A percentile compares a stretch with the other conserved stretches of the same genome.
phyloP scores from a whole-genome alignment of 2,113 vertebrate genomes.

The Falcunculus frontatus region DNA sequence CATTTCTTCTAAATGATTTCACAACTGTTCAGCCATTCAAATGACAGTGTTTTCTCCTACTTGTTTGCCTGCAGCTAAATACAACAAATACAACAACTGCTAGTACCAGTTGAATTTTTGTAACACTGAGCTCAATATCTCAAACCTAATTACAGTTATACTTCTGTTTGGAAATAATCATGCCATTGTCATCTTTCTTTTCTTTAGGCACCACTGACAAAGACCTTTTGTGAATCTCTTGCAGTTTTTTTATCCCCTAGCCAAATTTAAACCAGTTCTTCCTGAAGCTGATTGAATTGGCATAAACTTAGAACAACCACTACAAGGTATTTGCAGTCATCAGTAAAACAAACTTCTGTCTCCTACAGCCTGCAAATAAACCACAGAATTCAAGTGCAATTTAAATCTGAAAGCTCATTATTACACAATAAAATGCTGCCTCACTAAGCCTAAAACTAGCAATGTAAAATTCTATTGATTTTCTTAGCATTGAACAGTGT shows the following conservation, averaged over 20 bases:
- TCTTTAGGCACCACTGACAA: not conserved
- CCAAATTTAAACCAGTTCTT: not conserved
- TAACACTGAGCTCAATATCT: not conserved
- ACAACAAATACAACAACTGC: not conserved
- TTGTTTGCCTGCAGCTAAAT: not conserved
- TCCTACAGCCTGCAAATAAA: not conserved
- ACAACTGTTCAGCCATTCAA: not conserved
- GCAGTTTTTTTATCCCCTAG: fast-evolving
- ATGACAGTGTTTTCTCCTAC: not conserved
- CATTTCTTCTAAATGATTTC: not conserved
- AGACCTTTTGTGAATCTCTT: not conserved
- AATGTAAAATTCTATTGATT: not conserved
- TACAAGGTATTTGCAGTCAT: not conserved
- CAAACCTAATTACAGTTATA: not conserved
- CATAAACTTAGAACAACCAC: not conserved
- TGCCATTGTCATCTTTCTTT: not conserved
- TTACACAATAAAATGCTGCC: not conserved
- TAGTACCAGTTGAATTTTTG: not conserved
- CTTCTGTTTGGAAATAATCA: not conserved
- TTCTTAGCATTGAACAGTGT: not conserved
- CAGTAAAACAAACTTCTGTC: not conserved
- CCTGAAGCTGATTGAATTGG: not conserved
- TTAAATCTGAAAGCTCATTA: not conserved
- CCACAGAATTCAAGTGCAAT: not conserved
- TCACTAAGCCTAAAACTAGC: not conserved